Evolutionary conservation across 2,888 invertebrate species (phyloP), one percentile per base, ranked within the genome.

Genomic region (Pyrrhosoma nymphula): DNA sequence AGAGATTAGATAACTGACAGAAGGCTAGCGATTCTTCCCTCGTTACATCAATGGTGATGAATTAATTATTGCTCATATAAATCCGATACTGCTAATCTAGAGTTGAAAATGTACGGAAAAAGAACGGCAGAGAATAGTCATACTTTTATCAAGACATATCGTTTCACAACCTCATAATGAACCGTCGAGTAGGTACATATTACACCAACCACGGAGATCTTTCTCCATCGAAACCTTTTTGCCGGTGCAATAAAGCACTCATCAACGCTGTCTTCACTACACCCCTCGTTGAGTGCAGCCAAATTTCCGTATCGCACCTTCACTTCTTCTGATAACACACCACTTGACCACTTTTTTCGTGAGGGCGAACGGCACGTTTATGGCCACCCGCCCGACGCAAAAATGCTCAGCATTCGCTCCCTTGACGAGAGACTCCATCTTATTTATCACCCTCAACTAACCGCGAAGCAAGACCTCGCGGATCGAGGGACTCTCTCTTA

Each of bases 401-500:
- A 35, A 82, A 35, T 82, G 82, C 30, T 82, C 82, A 35, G 35
- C 30, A 82, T 82, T 82, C 26, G 82, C 82, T 18, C 16, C 82
- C 82, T 35, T 16, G 12, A 10, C 12, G 26, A 82, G 35, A 35
- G 26, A 30, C 82, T n/a, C 82, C 82, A 82, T 82, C 12, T 82
- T 82, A 82, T 82, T 35, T 18, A 82, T 82, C 82, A 82, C 30
- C 82, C 82, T 35, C 16, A 82, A 82, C 82, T 82, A 35, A 35
- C 82, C 35, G 82, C 82, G 82, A 82, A 82, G 82, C 82, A 69
- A 69, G 93, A 69, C 63, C 47, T 47, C 93, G 93, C 93, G 69
- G 93, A 93, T 93, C 69, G 93, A 63, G 93, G 39, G 69, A n/a
- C 69, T 47, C 60, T 60, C 60, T 60, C 23, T 75, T 93, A 69